A percentile compares a stretch with the other conserved stretches of the same genome.
Conservation (phyloP, 2,888 invertebrate species). For the Protonemura montana region DNA sequence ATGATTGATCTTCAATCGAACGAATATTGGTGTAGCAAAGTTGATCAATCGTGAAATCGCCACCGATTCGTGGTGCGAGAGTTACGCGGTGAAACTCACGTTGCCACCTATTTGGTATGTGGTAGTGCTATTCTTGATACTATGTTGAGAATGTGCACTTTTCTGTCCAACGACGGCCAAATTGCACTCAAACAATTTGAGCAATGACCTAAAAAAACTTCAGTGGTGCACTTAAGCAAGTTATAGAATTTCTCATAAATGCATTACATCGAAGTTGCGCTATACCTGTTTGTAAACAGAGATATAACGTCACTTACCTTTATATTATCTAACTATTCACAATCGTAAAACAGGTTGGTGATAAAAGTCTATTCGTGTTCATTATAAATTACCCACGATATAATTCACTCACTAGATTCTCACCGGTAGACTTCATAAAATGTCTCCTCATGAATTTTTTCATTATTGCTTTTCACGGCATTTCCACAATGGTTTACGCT, state of each 20-base stretch:
- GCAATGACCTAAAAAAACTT: neutral
- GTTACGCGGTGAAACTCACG: no score
- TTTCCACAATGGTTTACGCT: neutral
- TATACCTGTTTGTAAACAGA: no score
- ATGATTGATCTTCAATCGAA: neutral
- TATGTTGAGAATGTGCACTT: neutral
- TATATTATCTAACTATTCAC: no score
- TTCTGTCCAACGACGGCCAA: neutral
- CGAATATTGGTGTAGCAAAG: neutral
- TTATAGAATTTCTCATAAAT: neutral
- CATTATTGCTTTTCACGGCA: neutral
- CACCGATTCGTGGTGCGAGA: neutral
- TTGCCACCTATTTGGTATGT: no score
- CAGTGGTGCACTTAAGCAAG: neutral
- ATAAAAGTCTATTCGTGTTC: no score
- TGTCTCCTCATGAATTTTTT: neutral
- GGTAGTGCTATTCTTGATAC: no score
- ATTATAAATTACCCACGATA: no score
- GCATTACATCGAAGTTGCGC: neutral
- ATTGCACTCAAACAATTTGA: neutral
- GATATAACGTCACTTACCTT: no score
- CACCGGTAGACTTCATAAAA: neutral
- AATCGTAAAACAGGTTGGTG: no score
- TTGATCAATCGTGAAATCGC: neutral
- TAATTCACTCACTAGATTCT: neutral